Evolutionary conservation across 1,140 invertebrate species (phyloP), one percentile per base, ranked within the genome.

Genomic region (Drosophila willistoni): DNA sequence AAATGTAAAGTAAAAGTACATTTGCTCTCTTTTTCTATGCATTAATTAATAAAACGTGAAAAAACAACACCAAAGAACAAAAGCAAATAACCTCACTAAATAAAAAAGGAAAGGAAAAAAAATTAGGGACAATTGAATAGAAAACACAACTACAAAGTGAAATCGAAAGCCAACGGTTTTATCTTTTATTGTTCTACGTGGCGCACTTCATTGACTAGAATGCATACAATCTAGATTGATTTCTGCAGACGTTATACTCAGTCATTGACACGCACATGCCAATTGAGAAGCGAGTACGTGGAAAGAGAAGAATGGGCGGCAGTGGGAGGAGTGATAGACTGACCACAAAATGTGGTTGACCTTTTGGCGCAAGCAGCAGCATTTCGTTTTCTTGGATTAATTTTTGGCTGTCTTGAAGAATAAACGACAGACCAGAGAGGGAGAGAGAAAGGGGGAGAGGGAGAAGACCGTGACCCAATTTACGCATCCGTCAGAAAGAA

Each of bases 381-480:
- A 47, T 47, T 47, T 47, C 17, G 14, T 1, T 17, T 22, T 22
- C 10, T 36, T 10, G n/a, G 33, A 36, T 36, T 59, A 36, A 59
- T 59, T 59, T 59, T 36, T 59, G 33, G 56, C 33, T 14, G 29
- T 36, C 56, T 12, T 14, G 25, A 34, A 57, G 7, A 75, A 64
- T 47, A 34, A 7, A 9, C 33, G 7, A 9, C 6, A 34, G 9
- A 34, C 33, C 1, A 36, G 7, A 36, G 34, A 70, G 63, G 0
- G 44, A 19, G 17, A 70, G 34, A 70, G 69, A 64, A n/a, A n/a
- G n/a, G n/a, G 51, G 41, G 44, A 39, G 10, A 39, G 7, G 1
- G 44, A 12, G 17, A 70, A 59, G 73, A 76, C 73, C 74, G 67
- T 77, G 74, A 77, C 74, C 74, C 74, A 61, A 77, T 77, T 77